Evolutionary conservation across 2,797 vertebrate species (phyloP).

Genomic region (Micrastur ruficollis): DNA sequence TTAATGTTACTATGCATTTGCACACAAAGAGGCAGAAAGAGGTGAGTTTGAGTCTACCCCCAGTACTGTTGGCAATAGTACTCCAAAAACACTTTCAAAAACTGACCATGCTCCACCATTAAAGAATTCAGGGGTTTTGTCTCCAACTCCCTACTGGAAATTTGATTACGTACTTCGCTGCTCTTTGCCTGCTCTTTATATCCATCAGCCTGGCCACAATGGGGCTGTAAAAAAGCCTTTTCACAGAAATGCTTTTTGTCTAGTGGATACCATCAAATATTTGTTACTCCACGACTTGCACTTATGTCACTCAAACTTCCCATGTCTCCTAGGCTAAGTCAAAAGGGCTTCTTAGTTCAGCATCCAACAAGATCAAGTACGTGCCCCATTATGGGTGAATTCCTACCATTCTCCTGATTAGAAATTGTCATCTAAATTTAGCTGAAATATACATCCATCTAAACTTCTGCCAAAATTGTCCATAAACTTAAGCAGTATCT

Average conservation of each 20-base stretch:
- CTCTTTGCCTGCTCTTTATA: not conserved
- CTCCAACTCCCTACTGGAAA: not conserved
- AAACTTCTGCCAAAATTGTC: not conserved
- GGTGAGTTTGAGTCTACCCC: not conserved
- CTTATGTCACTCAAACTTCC: not conserved
- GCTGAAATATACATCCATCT: not conserved
- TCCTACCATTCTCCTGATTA: not conserved
- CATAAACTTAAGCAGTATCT: not conserved
- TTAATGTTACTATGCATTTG: not conserved
- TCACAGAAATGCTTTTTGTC: not conserved
- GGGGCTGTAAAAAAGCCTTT: not conserved
- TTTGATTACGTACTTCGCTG: not conserved
- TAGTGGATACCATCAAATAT: not conserved
- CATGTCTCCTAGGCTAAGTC: accelerated
- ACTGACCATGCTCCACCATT: not conserved
- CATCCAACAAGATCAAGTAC: not conserved
- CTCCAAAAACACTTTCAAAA: not conserved
- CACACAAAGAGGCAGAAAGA: not conserved
- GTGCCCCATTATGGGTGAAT: not conserved
- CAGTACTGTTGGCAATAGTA: not conserved
- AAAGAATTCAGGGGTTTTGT: not conserved
- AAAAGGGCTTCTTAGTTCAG: not conserved
- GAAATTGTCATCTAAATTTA: not conserved
- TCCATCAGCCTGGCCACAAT: not conserved
- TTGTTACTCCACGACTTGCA: not conserved